phyloP scores from a whole-genome alignment of 2,113 vertebrate species.

The Tragelaphus scriptus region DNA sequence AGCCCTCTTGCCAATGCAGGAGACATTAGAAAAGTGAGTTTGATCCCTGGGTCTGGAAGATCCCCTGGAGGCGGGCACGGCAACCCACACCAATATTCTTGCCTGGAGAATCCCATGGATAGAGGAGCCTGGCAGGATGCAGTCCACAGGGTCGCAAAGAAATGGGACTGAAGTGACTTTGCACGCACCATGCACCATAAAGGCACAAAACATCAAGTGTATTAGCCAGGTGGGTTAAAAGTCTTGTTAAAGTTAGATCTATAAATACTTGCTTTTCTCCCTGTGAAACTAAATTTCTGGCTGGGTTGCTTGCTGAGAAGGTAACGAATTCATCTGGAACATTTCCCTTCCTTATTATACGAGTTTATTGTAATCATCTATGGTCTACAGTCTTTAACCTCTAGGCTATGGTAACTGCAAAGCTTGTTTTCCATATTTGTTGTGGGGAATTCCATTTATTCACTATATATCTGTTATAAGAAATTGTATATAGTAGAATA shows the following conservation, averaged over 20 bases:
- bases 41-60: background rate
- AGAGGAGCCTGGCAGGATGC: background rate
- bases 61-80: background rate
- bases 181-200: background rate
- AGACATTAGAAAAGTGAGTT: background rate
- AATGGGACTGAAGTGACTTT: background rate
- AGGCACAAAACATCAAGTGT: background rate
- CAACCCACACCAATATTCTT: background rate
- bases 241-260: background rate
- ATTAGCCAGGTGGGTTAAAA: background rate
- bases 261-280: background rate
- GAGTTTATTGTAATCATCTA: background rate
- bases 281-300: slow-evolving; percentile 43
- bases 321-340: background rate
- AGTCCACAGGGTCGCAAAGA: fast-evolving
- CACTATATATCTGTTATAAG: background rate
- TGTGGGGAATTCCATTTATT: background rate
- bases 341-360: background rate
- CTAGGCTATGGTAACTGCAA: background rate
- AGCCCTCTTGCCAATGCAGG: background rate
- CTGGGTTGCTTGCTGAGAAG: slow-evolving; percentile 15
- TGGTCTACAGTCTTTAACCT: background rate
- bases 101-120: background rate
- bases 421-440: slow-evolving; percentile 2
- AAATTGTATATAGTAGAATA: background rate